These are phyloP conservation scores for Drosophila repletoides DNA, from an alignment of 1,140 invertebrate genomes.

Conservation along the genomic window DNA sequence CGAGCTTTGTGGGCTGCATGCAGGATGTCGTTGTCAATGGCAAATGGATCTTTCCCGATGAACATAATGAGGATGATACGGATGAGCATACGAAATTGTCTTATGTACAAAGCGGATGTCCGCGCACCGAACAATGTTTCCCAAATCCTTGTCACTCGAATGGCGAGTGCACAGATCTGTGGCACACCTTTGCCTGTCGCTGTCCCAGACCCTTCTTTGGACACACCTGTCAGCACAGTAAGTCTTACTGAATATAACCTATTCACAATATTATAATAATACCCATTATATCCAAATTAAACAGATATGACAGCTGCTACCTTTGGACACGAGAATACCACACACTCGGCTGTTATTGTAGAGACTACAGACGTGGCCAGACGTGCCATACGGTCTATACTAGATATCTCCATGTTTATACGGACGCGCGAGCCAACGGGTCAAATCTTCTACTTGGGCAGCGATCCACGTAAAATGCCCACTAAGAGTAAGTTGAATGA, in stretches of 20 bases:
- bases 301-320: conserved; percentile 93
- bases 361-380: conserved; percentile 87
- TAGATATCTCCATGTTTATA: conserved; percentile 96
- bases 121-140: conserved; percentile 90
- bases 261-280: background rate
- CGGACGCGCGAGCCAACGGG: conserved; percentile 91
- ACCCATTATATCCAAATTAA: conserved; percentile 24
- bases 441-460: conserved; percentile 94
- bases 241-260: conserved; percentile 63
- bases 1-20: conserved; percentile 94
- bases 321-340: conserved; percentile 93
- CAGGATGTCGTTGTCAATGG: conserved; percentile 94
- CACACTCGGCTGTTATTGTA: conserved; percentile 89
- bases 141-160: conserved; percentile 93
- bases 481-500: conserved; percentile 61
- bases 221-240: conserved; percentile 92
- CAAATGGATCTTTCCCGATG: conserved; percentile 86
- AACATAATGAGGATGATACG: conserved; percentile 38
- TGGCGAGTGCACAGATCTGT: conserved; percentile 94
- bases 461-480: conserved; percentile 83
- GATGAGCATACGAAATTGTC: conserved; percentile 77
- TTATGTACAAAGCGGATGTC: conserved; percentile 88
- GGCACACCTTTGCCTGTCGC: conserved; percentile 92
- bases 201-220: conserved; percentile 94
- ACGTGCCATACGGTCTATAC: conserved; percentile 88